Percentiles rank a stretch among this genome's conserved stretches.
These are phyloP conservation scores for Emydoidea blandingii DNA, from an alignment of 2,797 vertebrate genomes.

Conservation along the genomic window DNA sequence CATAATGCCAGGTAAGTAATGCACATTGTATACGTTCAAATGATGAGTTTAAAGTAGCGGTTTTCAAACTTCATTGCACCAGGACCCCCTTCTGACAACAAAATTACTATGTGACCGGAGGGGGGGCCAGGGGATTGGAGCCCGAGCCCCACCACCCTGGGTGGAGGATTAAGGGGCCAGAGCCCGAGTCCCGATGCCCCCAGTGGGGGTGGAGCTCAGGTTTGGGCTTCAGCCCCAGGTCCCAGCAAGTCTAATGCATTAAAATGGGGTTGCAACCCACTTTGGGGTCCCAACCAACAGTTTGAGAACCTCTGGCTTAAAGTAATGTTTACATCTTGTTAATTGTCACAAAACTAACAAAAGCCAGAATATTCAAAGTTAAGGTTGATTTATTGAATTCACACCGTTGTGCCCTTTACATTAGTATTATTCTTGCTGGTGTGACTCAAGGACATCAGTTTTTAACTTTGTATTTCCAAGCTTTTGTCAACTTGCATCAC, in stretches of 20 bases:
- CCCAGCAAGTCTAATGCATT: too few species aligned
- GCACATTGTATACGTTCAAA: not conserved
- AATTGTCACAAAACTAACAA: not conserved
- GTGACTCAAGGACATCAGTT: not conserved
- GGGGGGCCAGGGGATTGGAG: too few species aligned
- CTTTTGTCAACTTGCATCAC: not conserved
- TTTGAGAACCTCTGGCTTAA: slow-evolving; percentile 23
- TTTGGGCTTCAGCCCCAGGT: too few species aligned
- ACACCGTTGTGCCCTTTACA: not conserved
- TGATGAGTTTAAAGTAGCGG: not conserved
- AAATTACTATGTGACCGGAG: too few species aligned
- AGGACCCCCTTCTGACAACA: too few species aligned
- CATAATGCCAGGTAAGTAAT: not conserved
- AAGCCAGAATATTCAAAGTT: not conserved
- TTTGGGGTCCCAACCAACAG: not conserved
- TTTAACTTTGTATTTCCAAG: not conserved
- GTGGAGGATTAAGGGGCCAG: too few species aligned
- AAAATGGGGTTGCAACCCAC: too few species aligned
- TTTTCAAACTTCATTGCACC: too few species aligned
- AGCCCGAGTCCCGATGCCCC: too few species aligned
- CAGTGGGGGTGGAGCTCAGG: too few species aligned
- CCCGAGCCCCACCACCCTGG: too few species aligned
- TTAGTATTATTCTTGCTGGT: not conserved
- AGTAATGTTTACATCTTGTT: not conserved
- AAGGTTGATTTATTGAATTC: not conserved